phyloP scores from a whole-genome alignment of 1,140 invertebrate genomes.

The Drosophila orosa region DNA sequence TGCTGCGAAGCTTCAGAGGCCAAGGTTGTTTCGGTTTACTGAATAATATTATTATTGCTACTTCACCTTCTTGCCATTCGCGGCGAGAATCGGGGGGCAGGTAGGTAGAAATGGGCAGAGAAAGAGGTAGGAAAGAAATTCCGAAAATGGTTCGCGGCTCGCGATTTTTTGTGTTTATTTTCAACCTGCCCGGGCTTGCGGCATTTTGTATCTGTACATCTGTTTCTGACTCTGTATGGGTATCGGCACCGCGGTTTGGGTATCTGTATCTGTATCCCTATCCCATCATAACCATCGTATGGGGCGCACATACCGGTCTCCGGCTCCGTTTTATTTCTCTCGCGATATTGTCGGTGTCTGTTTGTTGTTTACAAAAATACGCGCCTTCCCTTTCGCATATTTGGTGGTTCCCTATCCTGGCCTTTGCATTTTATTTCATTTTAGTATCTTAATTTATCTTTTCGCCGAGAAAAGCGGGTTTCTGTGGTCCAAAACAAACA shows the following conservation, averaged over 20 bases:
- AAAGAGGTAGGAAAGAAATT: conserved; percentile 56
- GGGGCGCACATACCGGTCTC: conserved; percentile 54
- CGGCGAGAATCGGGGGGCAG: conserved; percentile 26
- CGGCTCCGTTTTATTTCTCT: conserved; percentile 29
- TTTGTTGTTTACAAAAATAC: conserved; percentile 77
- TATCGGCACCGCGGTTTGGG: conserved; percentile 3
- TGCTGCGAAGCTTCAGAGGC: conserved; percentile 45
- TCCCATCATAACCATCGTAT: conserved; percentile 12
- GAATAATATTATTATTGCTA: conserved; percentile 51
- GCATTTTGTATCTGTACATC: conserved; percentile 69
- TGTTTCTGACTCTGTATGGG: conserved; percentile 30
- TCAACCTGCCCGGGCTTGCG: conserved; percentile 68
- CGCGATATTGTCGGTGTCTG: conserved; percentile 47
- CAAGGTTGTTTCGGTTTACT: conserved; percentile 68
- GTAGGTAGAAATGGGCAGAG: conserved; percentile 56
- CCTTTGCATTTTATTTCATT: conserved; percentile 27
- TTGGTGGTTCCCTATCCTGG: background rate
- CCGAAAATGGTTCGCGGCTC: conserved; percentile 51
- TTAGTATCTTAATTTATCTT: conserved; percentile 49
- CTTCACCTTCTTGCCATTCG: conserved; percentile 31
- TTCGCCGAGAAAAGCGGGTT: background rate
- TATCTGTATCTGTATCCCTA: conserved; percentile 16
- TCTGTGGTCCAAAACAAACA: background rate
- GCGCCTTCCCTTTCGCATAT: conserved; percentile 49
- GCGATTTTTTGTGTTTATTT: conserved; percentile 35